Conservation (phyloP, 2,113 vertebrate genomes). For the Origma solitaria region DNA sequence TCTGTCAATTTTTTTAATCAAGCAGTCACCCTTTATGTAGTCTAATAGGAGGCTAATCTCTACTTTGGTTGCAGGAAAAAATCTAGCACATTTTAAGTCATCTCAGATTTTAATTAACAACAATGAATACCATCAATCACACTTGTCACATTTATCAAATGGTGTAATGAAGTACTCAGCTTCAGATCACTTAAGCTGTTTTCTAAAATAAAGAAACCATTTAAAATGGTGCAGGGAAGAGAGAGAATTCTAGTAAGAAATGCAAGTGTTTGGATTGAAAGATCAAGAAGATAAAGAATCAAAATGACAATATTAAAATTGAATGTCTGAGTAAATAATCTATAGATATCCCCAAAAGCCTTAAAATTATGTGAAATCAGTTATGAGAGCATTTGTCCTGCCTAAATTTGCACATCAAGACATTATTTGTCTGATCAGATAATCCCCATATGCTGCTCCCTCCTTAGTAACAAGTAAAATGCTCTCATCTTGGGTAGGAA, state of each 20-base stretch:
- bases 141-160: not conserved
- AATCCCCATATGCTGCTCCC: not conserved
- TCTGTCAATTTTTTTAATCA: not conserved
- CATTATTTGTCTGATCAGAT: not conserved
- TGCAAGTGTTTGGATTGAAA: not conserved
- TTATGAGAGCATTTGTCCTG: not conserved
- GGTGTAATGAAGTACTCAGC: not conserved
- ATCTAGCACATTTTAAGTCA: not conserved
- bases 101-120: not conserved
- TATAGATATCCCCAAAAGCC: not conserved
- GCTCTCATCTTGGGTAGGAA: not conserved
- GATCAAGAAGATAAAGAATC: not conserved
- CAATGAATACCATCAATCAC: not conserved
- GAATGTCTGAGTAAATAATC: not conserved
- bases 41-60: not conserved
- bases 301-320: not conserved
- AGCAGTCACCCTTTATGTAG: not conserved
- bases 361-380: not conserved
- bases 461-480: not conserved
- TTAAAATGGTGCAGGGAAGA: not conserved
- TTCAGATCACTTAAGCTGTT: not conserved
- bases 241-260: not conserved
- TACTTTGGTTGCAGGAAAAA: not conserved
- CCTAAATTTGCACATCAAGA: not conserved
- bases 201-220: not conserved